Percentiles rank a stretch among this genome's conserved stretches.
These are phyloP conservation scores for Sialis lutaria DNA, from an alignment of 2,888 invertebrate genomes.

Conservation along the genomic window DNA sequence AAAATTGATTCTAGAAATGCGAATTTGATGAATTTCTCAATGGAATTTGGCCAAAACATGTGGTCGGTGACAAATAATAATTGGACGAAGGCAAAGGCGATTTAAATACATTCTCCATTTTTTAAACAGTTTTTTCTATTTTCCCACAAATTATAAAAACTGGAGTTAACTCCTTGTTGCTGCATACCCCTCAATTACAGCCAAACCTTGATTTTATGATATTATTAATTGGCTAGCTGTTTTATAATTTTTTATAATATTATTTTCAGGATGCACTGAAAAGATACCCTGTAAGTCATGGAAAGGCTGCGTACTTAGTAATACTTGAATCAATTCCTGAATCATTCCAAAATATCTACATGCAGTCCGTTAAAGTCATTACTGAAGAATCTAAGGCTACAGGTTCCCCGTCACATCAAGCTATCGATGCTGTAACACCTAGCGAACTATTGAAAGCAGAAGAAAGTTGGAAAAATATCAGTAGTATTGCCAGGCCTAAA, in stretches of 20 bases:
- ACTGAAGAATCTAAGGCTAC: constrained; percentile 6
- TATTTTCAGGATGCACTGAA: constrained; percentile 21
- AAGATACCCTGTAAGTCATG: constrained; percentile 15
- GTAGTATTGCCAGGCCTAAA: constrained; percentile 24
- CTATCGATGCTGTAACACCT: constrained; percentile 28
- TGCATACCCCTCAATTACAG: no score
- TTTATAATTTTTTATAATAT: not conserved
- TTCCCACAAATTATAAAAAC: no score
- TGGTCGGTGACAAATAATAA: no score
- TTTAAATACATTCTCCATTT: no score
- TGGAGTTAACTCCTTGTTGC: no score
- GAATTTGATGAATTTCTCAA: no score
- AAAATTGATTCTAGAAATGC: no score
- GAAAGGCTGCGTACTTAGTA: constrained; percentile 17
- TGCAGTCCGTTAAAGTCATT: constrained; percentile 5
- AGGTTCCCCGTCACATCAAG: constrained; percentile 21
- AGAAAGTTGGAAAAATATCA: constrained; percentile 35
- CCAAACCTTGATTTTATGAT: no score
- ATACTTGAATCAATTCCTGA: constrained; percentile 8
- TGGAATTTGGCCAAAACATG: no score
- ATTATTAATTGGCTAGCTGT: no score
- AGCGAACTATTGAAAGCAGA: constrained; percentile 43
- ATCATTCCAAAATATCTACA: constrained; percentile 10
- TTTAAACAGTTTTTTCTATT: no score
- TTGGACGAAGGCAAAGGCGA: no score